Evolutionary conservation across 2,888 invertebrate genomes (phyloP), one percentile per base, ranked within the genome.

Genomic region (Melanchra persicariae): DNA sequence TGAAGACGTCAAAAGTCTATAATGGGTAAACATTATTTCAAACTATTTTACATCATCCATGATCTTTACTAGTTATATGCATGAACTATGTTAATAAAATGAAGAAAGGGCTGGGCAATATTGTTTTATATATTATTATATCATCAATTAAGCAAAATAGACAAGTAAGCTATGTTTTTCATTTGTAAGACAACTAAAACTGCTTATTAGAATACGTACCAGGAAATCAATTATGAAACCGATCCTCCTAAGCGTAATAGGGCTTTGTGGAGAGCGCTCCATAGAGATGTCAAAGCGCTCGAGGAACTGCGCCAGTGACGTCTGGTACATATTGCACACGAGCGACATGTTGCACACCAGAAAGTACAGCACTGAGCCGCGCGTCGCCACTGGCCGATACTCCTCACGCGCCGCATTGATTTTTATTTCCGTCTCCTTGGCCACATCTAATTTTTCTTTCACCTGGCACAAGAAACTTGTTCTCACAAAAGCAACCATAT

Each of bases 251-350:
- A 94, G 89, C 0, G 97, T 97, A 17, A 97, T 96, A 6, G 97
- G 97, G 63, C 97, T 97, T 77, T 96, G 97, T 19, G 97, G 96
- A 0, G 97, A 98, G 90, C 97, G 96, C 37, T 96, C 96, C 97
- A 99, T 97, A 0, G 98, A 98, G 59, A 97, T 95, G 88, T 98
- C 98, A 88, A 99, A 99, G 43, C 98, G 95, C 87, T 98, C 98
- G 60, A 98, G 93, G 91, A 98, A 99, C 92, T 98, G 98, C 10
- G 97, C 97, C 70, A 99, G 92, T 0, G 98, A 98, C 0, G 98
- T 98, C 93, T 99, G 99, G 87, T 99, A 99, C 98, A 98, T 99
- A 85, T 96, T 97, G 92, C 98, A 98, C 0, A 98, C 98, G 89
- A 97, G 97, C 1, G 98, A 97, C 98, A 99, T 98, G 88, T 98